A percentile compares a stretch with the other conserved stretches of the same genome.
Conservation (phyloP, 1,140 invertebrate genomes). For the Drosophila kohkoa region DNA sequence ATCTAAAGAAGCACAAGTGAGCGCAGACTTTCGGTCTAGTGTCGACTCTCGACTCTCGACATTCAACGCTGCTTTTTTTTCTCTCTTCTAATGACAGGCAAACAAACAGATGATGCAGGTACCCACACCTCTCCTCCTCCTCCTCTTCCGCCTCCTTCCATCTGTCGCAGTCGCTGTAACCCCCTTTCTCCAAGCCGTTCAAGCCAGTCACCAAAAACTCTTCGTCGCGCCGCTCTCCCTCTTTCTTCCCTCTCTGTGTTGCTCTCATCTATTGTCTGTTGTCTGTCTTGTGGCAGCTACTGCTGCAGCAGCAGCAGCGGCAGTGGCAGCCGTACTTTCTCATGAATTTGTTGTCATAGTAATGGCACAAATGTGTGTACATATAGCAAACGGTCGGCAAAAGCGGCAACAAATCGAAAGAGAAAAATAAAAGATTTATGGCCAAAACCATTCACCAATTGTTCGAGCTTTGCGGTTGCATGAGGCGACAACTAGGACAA, state of each 20-base stretch:
- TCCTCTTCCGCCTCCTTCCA: neutral
- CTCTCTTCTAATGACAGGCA: slow-evolving; percentile 77
- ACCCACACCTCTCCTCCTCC: slow-evolving; percentile 5
- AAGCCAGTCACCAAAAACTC: slow-evolving; percentile 1
- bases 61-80: slow-evolving; percentile 49
- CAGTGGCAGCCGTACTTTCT: slow-evolving; percentile 63
- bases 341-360: slow-evolving; percentile 68
- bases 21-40: slow-evolving; percentile 81
- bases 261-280: slow-evolving; percentile 10
- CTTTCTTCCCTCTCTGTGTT: neutral
- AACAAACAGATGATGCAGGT: slow-evolving; percentile 73
- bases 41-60: slow-evolving; percentile 59
- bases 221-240: slow-evolving; percentile 1
- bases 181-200: neutral
- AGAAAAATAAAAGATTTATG: slow-evolving; percentile 78
- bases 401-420: slow-evolving; percentile 40
- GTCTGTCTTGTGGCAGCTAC: slow-evolving; percentile 47
- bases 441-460: slow-evolving; percentile 76
- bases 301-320: slow-evolving; percentile 30
- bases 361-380: slow-evolving; percentile 59
- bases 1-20: slow-evolving; percentile 82
- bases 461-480: slow-evolving; percentile 56
- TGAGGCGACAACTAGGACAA: slow-evolving; percentile 80
- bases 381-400: slow-evolving; percentile 14
- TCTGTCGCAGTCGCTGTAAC: neutral